Percentiles rank a stretch among this genome's conserved stretches.
These are phyloP conservation scores for Meliscaeva auricollis DNA, from an alignment of 2,888 invertebrate genomes.

Conservation along the genomic window DNA sequence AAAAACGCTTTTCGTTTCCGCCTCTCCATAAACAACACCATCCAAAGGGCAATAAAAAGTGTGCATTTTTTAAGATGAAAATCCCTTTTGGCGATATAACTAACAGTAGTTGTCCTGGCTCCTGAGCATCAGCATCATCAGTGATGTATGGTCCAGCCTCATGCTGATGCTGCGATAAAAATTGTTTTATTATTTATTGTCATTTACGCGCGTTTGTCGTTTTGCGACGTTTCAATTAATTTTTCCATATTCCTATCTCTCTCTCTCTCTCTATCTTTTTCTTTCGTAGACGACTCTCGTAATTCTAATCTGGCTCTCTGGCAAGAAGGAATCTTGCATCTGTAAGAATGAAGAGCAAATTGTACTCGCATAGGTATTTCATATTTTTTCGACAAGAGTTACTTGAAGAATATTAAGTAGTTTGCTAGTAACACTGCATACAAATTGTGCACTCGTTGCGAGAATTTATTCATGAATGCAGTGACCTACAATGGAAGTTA, in stretches of 20 bases:
- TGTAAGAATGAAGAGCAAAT: neutral
- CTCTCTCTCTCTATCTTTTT: neutral
- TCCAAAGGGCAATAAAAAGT: slow-evolving; percentile 17
- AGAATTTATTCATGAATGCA: slow-evolving; percentile 65
- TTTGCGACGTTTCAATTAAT: slow-evolving; percentile 30
- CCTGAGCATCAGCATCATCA: neutral
- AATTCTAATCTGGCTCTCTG: too few species aligned
- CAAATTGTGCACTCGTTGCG: slow-evolving; percentile 37
- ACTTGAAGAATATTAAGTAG: slow-evolving; percentile 45
- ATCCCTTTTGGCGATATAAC: neutral
- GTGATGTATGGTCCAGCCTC: slow-evolving; percentile 6
- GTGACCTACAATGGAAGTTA: slow-evolving; percentile 42
- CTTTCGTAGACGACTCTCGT: neutral
- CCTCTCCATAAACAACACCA: neutral
- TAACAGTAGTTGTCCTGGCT: neutral
- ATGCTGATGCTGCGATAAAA: slow-evolving; percentile 35
- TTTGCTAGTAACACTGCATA: slow-evolving; percentile 23
- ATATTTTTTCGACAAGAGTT: slow-evolving; percentile 5
- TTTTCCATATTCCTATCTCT: too few species aligned
- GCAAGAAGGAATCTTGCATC: slow-evolving; percentile 1
- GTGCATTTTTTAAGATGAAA: slow-evolving; percentile 24
- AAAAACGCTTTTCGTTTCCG: neutral
- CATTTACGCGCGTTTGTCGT: slow-evolving; percentile 24
- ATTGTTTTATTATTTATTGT: slow-evolving; percentile 38
- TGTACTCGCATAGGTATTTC: neutral